Evolutionary conservation across 1,140 invertebrate species (phyloP).

Genomic region (Cherax destructor): DNA sequence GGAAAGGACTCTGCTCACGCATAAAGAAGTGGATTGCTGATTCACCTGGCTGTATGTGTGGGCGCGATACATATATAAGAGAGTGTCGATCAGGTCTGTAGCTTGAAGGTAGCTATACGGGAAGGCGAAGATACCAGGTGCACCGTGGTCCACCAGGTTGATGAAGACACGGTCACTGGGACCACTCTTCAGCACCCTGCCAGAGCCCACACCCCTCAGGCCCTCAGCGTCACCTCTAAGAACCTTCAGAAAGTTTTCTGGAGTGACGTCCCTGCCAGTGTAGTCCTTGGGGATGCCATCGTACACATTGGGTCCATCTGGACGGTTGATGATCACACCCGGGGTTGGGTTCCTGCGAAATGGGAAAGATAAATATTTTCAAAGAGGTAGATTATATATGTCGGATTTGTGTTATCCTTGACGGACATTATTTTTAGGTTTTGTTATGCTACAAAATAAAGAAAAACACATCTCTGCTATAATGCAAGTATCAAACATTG

Average conservation of each 20-base stretch:
- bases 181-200: conserved; percentile 79
- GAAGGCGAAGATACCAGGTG: conserved; percentile 80
- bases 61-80: conserved; percentile 5
- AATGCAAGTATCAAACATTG: too few relatives aligned
- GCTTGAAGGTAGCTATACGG: conserved; percentile 75
- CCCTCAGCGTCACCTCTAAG: conserved; percentile 77
- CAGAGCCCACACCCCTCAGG: conserved; percentile 76
- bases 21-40: too few relatives aligned
- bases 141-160: conserved; percentile 83
- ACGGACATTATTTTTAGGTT: too few relatives aligned
- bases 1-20: too few relatives aligned
- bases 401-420: too few relatives aligned
- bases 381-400: too few relatives aligned
- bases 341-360: conserved; percentile 77
- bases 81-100: conserved; percentile 64
- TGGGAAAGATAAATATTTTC: too few relatives aligned
- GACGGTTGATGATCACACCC: conserved; percentile 80
- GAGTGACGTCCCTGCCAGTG: conserved; percentile 77
- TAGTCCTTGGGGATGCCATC: conserved; percentile 80
- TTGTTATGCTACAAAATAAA: too few relatives aligned
- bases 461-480: too few relatives aligned
- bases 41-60: conserved; percentile 35
- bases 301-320: conserved; percentile 80
- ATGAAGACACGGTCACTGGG: conserved; percentile 82
- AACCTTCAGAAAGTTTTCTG: conserved; percentile 79